Percentiles rank a stretch among this genome's conserved stretches.
Evolutionary conservation across 2,797 vertebrate genomes (phyloP).

Genomic region (Chloroceryle amazona): DNA sequence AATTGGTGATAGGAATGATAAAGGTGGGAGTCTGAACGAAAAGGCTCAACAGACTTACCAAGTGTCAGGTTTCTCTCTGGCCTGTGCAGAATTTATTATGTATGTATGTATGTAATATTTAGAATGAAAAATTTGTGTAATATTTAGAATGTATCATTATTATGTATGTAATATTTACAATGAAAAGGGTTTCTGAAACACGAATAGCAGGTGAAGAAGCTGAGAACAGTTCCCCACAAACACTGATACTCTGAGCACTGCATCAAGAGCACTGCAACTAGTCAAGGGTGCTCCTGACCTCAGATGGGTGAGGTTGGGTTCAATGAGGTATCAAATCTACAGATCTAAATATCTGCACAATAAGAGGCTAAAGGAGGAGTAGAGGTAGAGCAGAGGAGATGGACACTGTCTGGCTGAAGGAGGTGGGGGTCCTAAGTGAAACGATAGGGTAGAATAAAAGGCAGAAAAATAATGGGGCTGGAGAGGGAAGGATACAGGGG

Average conservation of each 20-base stretch:
- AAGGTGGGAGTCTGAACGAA: background rate
- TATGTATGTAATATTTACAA: background rate
- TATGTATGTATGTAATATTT: too few species aligned
- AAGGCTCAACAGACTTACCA: background rate
- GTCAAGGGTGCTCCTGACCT: background rate
- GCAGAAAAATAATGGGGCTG: background rate
- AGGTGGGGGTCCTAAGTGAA: background rate
- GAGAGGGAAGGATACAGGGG: background rate
- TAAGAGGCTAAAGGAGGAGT: background rate
- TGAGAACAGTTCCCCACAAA: background rate
- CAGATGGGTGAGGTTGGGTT: background rate
- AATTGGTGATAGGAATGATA: background rate
- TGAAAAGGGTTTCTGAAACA: background rate
- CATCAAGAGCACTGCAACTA: background rate
- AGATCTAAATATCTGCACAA: background rate
- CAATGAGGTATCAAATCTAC: background rate
- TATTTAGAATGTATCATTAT: too few species aligned
- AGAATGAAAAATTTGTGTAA: too few species aligned
- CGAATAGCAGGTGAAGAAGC: background rate
- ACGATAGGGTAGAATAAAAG: background rate
- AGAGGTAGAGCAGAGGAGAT: background rate
- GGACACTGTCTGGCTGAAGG: background rate
- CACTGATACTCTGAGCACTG: fast-evolving
- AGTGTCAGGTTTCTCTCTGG: background rate
- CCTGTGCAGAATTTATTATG: background rate